Evolutionary conservation across 2,888 invertebrate species (phyloP).

Genomic region (Leucoma salicis): DNA sequence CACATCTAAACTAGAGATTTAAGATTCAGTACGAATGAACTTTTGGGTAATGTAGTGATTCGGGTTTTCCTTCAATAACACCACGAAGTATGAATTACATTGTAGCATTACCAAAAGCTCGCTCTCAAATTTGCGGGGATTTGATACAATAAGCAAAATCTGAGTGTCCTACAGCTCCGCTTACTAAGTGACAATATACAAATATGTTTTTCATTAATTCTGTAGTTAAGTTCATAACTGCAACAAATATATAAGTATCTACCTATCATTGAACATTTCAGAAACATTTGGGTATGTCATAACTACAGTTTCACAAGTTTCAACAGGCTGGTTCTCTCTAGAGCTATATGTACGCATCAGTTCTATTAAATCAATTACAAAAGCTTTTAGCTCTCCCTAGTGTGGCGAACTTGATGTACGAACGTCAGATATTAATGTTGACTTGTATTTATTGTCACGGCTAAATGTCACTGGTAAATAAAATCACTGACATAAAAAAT

Average conservation of each 20-base stretch:
- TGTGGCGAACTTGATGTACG: conserved; percentile 19
- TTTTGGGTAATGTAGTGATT: too few species aligned
- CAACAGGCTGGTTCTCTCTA: background rate
- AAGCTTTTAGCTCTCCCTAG: conserved; percentile 13
- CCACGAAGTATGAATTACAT: too few species aligned
- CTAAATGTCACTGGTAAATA: too few species aligned
- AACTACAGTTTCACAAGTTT: background rate
- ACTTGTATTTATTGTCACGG: background rate
- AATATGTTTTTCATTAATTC: background rate
- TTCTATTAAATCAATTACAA: conserved; percentile 15
- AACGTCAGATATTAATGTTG: background rate
- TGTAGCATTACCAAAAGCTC: background rate
- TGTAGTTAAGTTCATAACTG: background rate
- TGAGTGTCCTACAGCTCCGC: background rate
- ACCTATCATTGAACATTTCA: too few species aligned
- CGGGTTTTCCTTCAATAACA: too few species aligned
- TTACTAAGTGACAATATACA: too few species aligned
- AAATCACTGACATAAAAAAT: too few species aligned
- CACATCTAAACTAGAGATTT: too few species aligned
- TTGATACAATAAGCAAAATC: background rate
- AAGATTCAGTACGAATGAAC: too few species aligned
- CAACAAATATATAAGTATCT: too few species aligned
- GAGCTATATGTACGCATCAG: background rate
- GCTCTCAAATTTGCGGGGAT: background rate
- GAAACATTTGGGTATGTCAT: background rate